phyloP scores from a whole-genome alignment of 2,113 vertebrate genomes.

The Trogon melanurus region DNA sequence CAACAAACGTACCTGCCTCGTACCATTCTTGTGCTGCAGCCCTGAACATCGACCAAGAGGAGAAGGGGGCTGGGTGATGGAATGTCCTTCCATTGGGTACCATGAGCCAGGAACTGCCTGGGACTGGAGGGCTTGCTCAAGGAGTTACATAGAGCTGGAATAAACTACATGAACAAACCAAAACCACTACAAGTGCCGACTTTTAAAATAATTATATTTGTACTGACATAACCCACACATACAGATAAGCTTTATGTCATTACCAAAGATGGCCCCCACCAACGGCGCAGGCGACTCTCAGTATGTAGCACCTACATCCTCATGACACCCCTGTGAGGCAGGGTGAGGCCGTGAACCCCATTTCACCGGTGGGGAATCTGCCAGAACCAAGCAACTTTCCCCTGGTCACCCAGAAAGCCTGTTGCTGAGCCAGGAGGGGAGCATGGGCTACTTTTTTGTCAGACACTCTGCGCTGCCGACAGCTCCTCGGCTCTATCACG shows the following conservation, averaged over 20 bases:
- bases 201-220: conserved; percentile 47
- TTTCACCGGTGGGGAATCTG: not conserved
- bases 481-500: not conserved
- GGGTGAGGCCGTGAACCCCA: not conserved
- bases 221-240: not conserved
- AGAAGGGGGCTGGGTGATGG: not conserved
- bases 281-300: not conserved
- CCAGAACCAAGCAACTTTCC: not conserved
- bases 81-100: not conserved
- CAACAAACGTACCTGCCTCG: not conserved
- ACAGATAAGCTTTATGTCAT: not conserved
- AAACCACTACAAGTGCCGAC: not conserved
- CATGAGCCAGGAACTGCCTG: not conserved
- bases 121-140: fast-evolving
- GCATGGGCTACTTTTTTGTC: not conserved
- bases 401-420: not conserved
- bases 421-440: not conserved
- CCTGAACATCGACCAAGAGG: not conserved
- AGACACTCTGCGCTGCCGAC: not conserved
- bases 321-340: not conserved
- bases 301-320: not conserved
- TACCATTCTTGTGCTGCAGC: not conserved
- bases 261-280: not conserved
- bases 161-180: not conserved
- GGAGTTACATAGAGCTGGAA: not conserved